phyloP scores from a whole-genome alignment of 2,113 vertebrate genomes.

The Syrmaticus mikado region DNA sequence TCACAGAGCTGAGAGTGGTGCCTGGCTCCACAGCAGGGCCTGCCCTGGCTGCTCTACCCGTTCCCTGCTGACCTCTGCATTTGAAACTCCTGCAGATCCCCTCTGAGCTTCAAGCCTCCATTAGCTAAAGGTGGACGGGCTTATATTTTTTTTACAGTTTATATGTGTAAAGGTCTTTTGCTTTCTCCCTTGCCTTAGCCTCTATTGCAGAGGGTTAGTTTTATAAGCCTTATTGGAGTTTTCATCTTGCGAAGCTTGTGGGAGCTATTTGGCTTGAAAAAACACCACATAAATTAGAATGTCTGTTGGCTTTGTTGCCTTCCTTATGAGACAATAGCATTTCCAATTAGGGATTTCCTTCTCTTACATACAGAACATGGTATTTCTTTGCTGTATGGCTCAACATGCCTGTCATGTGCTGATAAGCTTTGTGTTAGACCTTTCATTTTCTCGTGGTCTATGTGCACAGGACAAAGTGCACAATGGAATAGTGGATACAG shows the following conservation, averaged over 20 bases:
- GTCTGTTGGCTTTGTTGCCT: constrained; percentile 61
- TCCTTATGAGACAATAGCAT: background rate
- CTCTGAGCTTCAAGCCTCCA: background rate
- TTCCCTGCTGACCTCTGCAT: background rate
- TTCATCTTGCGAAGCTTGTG: constrained; percentile 34
- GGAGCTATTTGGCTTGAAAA: constrained; percentile 57
- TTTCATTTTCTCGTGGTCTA: constrained; percentile 25
- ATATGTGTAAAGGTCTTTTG: background rate
- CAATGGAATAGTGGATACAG: background rate
- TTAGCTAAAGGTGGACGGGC: background rate
- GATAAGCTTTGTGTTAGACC: constrained; percentile 40
- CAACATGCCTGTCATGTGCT: constrained; percentile 45
- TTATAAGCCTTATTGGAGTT: constrained; percentile 44
- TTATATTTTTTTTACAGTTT: background rate
- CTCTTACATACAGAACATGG: constrained; percentile 11
- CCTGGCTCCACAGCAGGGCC: background rate
- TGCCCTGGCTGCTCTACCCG: background rate
- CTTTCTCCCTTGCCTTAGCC: background rate
- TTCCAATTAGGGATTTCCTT: constrained; percentile 59
- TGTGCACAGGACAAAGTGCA: background rate
- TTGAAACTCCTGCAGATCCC: background rate
- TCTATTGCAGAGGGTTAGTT: background rate
- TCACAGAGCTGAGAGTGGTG: background rate
- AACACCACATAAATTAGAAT: constrained; percentile 54
- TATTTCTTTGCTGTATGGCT: constrained; percentile 32